Percentiles rank a stretch among this genome's conserved stretches.
These are phyloP conservation scores for Amyelois transitella DNA, from an alignment of 1,140 invertebrate genomes.

Conservation along the genomic window DNA sequence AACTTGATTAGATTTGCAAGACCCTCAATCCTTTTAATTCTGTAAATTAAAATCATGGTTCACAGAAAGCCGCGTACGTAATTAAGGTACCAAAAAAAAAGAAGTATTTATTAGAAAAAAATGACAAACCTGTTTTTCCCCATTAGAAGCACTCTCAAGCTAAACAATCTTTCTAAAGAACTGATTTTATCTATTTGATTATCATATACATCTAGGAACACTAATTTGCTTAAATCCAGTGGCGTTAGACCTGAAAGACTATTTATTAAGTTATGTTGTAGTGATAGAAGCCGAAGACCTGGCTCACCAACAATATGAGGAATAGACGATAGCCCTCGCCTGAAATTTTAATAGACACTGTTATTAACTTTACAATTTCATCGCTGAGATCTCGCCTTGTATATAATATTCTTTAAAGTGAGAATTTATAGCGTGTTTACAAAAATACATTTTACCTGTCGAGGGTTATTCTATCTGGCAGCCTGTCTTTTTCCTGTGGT, in stretches of 20 bases:
- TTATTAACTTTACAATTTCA: too few relatives aligned
- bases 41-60: conserved; percentile 37
- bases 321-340: conserved; percentile 82
- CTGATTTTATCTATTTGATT: conserved; percentile 93
- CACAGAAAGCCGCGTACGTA: not conserved
- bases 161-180: conserved; percentile 82
- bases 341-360: too few relatives aligned
- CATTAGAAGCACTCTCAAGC: conserved; percentile 88
- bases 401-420: too few relatives aligned
- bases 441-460: conserved; percentile 73
- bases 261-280: conserved; percentile 93
- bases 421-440: too few relatives aligned
- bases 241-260: conserved; percentile 76
- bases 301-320: conserved; percentile 87
- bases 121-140: conserved; percentile 87
- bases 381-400: too few relatives aligned
- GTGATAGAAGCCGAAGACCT: conserved; percentile 86
- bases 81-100: not conserved
- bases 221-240: conserved; percentile 82
- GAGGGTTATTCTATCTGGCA: conserved; percentile 85
- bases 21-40: conserved; percentile 85
- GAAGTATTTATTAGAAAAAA: not conserved
- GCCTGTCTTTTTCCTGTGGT: conserved; percentile 80
- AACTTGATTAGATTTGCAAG: conserved; percentile 81
- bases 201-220: conserved; percentile 95